Evolutionary conservation across 2,888 invertebrate species (phyloP).

Genomic region (Trimorus sp.): DNA sequence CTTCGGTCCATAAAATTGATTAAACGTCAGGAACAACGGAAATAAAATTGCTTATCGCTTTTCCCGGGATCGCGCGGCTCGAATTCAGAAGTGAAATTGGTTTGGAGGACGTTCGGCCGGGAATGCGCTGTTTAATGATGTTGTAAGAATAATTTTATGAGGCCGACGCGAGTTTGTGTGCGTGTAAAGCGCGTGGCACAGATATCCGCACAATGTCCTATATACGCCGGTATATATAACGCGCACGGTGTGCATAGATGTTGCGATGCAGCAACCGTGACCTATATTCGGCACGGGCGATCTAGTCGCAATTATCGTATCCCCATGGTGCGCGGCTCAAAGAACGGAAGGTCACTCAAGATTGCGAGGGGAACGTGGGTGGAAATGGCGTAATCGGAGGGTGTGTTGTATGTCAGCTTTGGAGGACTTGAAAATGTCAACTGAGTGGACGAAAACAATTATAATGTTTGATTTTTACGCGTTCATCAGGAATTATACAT

Average conservation of each 20-base stretch:
- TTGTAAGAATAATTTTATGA: too few species aligned
- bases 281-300: conserved; percentile 69
- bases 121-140: background rate
- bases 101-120: background rate
- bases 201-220: conserved; percentile 14
- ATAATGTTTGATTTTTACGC: background rate
- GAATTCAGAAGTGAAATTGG: too few species aligned
- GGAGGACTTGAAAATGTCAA: conserved; percentile 35
- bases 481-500: too few species aligned
- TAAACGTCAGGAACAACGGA: too few species aligned
- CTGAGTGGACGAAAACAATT: background rate
- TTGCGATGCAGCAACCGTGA: conserved; percentile 69
- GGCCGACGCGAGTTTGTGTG: background rate
- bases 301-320: conserved; percentile 58
- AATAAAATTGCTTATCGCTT: too few species aligned
- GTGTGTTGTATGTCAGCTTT: conserved; percentile 42
- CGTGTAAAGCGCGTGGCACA: conserved; percentile 21
- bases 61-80: too few species aligned
- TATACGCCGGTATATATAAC: conserved; percentile 47
- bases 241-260: conserved; percentile 20
- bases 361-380: conserved; percentile 33
- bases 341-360: conserved; percentile 41
- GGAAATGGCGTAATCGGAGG: conserved; percentile 47
- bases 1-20: too few species aligned
- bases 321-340: conserved; percentile 51